These are phyloP conservation scores for Phoxinus dragarum DNA, from an alignment of 2,797 vertebrate species.

Conservation along the genomic window DNA sequence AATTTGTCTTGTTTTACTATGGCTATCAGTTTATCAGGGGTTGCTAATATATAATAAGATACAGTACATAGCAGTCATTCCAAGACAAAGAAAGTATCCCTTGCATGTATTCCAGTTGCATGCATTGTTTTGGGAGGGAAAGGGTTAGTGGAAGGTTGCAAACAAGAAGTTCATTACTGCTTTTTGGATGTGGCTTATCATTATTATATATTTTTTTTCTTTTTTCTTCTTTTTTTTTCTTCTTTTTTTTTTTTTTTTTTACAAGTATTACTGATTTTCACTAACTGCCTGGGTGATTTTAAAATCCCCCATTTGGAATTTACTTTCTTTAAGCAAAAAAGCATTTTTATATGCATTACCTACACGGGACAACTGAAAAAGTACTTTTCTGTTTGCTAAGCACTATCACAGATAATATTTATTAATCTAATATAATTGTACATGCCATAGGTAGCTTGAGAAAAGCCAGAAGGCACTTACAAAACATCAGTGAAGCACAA, in stretches of 20 bases:
- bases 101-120: conserved; percentile 80
- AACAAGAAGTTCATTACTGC: conserved; percentile 65
- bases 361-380: conserved; percentile 44
- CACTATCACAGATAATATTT: conserved; percentile 75
- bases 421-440: conserved; percentile 72
- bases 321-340: conserved; percentile 34
- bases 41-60: conserved; percentile 73
- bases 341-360: conserved; percentile 36
- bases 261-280: conserved; percentile 42
- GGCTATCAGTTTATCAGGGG: conserved; percentile 91
- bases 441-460: conserved; percentile 62
- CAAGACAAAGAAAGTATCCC: conserved; percentile 86
- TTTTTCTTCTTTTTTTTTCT: too few relatives aligned
- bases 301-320: conserved; percentile 37
- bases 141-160: conserved; percentile 45
- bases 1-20: conserved; percentile 94
- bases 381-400: conserved; percentile 65
- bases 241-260: not conserved
- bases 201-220: conserved; percentile 53
- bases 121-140: conserved; percentile 65
- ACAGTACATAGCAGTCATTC: conserved; percentile 80
- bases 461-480: conserved; percentile 63
- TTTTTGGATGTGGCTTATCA: conserved; percentile 80
- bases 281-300: conserved; percentile 33
- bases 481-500: conserved; percentile 78